Percentiles rank a stretch among this genome's conserved stretches.
phyloP scores from a whole-genome alignment of 2,888 invertebrate species.

The Acleris sparsana region DNA sequence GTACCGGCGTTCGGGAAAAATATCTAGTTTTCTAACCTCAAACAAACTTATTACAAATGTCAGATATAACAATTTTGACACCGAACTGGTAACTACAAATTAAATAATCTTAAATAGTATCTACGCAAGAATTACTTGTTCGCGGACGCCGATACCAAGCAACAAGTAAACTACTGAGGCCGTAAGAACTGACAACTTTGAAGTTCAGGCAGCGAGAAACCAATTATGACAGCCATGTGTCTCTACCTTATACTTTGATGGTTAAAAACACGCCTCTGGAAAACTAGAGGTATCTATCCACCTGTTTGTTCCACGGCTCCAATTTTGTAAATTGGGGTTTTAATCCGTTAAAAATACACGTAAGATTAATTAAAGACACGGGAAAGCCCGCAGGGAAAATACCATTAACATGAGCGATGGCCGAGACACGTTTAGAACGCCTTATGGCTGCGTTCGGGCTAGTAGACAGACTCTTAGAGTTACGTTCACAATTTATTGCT shows the following conservation, averaged over 20 bases:
- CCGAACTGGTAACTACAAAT: constrained; percentile 32
- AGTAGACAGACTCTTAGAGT: constrained; percentile 14
- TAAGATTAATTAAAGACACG: constrained; percentile 17
- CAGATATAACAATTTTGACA: constrained; percentile 33
- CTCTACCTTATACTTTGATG: too few species aligned
- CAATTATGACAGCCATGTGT: too few species aligned
- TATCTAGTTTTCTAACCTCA: background rate
- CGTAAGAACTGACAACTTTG: too few species aligned
- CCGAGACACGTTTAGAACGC: constrained; percentile 22
- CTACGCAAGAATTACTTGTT: constrained; percentile 12
- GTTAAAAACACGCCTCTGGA: too few species aligned
- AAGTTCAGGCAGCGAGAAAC: too few species aligned
- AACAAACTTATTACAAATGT: constrained; percentile 15
- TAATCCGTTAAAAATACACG: constrained; percentile 6
- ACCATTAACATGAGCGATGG: constrained; percentile 3
- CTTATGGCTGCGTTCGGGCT: constrained; percentile 26
- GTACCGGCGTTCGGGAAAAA: constrained; percentile 9
- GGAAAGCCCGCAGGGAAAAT: constrained; percentile 18
- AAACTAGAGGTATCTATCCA: too few species aligned
- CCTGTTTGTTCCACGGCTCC: constrained; percentile 18
- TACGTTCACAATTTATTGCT: too few species aligned
- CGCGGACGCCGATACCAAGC: constrained; percentile 24
- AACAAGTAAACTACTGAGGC: background rate
- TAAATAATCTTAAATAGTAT: constrained; percentile 25
- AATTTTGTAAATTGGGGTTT: constrained; percentile 17